Evolutionary conservation across 2,888 invertebrate genomes (phyloP), one percentile per base, ranked within the genome.

Genomic region (Drepana falcataria): DNA sequence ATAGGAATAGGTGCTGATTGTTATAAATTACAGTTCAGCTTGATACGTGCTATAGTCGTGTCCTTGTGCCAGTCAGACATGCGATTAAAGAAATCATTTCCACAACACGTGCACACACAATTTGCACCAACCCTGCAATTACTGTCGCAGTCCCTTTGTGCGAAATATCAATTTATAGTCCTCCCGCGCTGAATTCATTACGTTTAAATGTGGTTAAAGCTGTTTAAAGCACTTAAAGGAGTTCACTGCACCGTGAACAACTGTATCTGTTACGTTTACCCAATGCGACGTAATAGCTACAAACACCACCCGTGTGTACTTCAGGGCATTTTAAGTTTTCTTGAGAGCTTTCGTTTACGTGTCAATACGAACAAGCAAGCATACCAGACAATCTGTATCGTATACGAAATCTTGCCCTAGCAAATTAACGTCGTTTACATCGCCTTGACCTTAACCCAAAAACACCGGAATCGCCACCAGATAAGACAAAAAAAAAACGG

Each of bases 131-230:
- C 70, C 64, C 58, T 68, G 66, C 75, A 83, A 85, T 87, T 81
- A 83, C 76, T 74, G 74, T 76, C 75, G 69, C 66, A 69, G 73
- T 68, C 65, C 73, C 80, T 85, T 83, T 83, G 77, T 79, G 71
- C 65, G 62, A 79, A 73, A 75, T 75, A 79, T 74, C 70, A 81
- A 79, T 80, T 81, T 78, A 77, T 75, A 66, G 66, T 60, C 63
- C 67, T 63, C 59, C 21, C 61, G 61, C 54, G 57, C 61, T 63
- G 59, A 69, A 69, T 67, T 66, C 61, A 65, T 66, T 72, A 64
- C 61, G 59, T 58, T 59, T 63, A 54, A 58, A 69, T 63, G 56
- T 60, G 60, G 60, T 61, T 59, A 55, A 62, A 40, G 62, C 60
- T 67, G 58, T 66, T 63, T 61, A 63, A 63, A 63, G 58, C 68